Evolutionary conservation across 1,140 invertebrate species (phyloP).

Genomic region (Babylonia areolata): DNA sequence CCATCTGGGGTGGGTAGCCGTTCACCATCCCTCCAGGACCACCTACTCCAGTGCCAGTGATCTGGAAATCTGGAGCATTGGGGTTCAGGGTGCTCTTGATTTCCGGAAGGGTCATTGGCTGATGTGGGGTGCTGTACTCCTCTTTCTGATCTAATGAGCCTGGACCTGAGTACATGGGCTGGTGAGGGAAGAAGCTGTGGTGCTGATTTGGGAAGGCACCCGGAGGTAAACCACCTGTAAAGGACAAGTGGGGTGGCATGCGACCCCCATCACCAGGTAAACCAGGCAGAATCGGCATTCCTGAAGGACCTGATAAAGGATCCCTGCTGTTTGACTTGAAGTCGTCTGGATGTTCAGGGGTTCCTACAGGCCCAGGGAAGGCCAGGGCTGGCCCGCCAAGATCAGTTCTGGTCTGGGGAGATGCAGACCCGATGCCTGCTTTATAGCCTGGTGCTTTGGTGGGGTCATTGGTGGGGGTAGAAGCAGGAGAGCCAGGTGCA

Average conservation of each 20-base stretch:
- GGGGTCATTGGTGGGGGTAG: conserved; percentile 73
- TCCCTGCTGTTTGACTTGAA: conserved; percentile 88
- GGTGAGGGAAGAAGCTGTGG: conserved; percentile 35
- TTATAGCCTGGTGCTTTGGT: conserved; percentile 73
- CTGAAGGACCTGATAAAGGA: conserved; percentile 72
- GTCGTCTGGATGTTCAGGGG: conserved; percentile 77
- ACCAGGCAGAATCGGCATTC: background rate
- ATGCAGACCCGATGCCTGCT: conserved; percentile 54
- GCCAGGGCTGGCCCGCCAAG: conserved; percentile 41
- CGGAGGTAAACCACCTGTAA: background rate
- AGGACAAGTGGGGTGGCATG: background rate
- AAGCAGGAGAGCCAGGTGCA: conserved; percentile 77
- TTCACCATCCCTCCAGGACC: conserved; percentile 34
- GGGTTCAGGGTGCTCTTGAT: conserved; percentile 87
- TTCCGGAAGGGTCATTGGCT: conserved; percentile 75
- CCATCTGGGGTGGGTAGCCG: conserved; percentile 8
- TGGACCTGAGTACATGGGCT: conserved; percentile 39
- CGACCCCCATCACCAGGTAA: conserved; percentile 22
- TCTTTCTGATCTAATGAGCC: conserved; percentile 63
- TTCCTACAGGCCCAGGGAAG: conserved; percentile 39
- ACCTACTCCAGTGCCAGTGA: conserved; percentile 63
- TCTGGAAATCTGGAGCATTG: conserved; percentile 87
- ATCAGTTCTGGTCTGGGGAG: conserved; percentile 52
- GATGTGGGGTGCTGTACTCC: conserved; percentile 74
- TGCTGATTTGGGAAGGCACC: conserved; percentile 20